Percentiles rank a stretch among this genome's conserved stretches.
Conservation (phyloP, 2,113 vertebrate genomes). For the Laticauda colubrina region DNA sequence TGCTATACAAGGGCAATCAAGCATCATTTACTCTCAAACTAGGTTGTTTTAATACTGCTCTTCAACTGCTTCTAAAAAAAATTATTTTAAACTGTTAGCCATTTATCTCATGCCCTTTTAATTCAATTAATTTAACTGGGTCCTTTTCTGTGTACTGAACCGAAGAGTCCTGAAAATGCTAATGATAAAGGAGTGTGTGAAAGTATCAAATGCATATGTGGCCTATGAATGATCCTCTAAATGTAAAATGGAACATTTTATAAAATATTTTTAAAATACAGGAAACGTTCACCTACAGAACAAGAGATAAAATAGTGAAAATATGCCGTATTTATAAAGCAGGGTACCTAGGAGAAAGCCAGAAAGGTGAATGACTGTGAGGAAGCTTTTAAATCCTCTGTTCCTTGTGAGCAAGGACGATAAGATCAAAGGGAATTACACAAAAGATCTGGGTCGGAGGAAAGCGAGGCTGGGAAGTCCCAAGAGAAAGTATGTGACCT, state of each 20-base stretch:
- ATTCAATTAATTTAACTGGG: not conserved
- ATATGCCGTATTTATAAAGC: conserved; percentile 36
- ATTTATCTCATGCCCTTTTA: not conserved
- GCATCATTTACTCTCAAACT: not conserved
- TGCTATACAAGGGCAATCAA: not conserved
- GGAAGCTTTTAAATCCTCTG: conserved; percentile 51
- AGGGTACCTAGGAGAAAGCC: conserved; percentile 50
- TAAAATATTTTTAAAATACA: conserved; percentile 56
- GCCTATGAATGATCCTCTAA: not conserved
- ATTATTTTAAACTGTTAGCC: not conserved
- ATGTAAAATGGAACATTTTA: conserved; percentile 52
- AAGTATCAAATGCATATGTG: conserved; percentile 23
- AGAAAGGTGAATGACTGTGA: conserved; percentile 59
- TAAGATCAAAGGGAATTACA: conserved; percentile 55
- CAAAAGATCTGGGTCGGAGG: conserved; percentile 55
- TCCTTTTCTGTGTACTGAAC: not conserved
- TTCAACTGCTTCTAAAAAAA: not conserved
- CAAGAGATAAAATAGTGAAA: conserved; percentile 43
- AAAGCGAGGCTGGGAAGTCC: conserved; percentile 31
- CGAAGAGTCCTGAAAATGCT: not conserved
- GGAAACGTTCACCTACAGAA: conserved; percentile 50
- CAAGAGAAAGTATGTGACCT: conserved; percentile 48
- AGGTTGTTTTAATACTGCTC: not conserved
- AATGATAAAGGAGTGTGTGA: not conserved
- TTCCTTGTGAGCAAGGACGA: conserved; percentile 58